Conservation (phyloP, 2,888 invertebrate species). For the Eremobia ochroleuca region DNA sequence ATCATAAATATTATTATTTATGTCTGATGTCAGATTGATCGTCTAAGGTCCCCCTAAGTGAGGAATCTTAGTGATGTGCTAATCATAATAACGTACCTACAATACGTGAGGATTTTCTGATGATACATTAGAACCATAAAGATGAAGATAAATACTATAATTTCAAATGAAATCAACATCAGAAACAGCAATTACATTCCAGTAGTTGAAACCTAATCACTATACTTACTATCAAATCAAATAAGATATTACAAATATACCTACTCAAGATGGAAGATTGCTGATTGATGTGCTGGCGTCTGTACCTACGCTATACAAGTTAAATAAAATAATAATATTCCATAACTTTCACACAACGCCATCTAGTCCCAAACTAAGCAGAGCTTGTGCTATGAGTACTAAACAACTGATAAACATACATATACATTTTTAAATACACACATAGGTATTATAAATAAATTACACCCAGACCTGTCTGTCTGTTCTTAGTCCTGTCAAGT, state of each 20-base stretch:
- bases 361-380: no score
- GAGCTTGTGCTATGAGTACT: no score
- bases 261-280: background rate
- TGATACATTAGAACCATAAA: constrained; percentile 16
- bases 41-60: background rate
- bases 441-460: no score
- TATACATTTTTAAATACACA: no score
- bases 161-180: constrained; percentile 26
- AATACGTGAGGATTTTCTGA: constrained; percentile 26
- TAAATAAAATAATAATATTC: no score
- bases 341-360: no score
- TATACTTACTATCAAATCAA: constrained; percentile 43
- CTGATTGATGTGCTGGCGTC: no score
- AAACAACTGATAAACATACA: no score
- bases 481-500: no score
- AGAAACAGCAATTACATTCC: constrained; percentile 26
- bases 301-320: no score
- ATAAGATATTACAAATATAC: constrained; percentile 34
- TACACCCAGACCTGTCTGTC: no score
- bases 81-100: background rate
- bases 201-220: constrained; percentile 49
- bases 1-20: background rate
- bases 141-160: constrained; percentile 18
- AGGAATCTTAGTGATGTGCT: constrained; percentile 12
- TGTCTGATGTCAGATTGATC: background rate